Conservation (phyloP, 2,113 vertebrate genomes). For the Mungos mungo region DNA sequence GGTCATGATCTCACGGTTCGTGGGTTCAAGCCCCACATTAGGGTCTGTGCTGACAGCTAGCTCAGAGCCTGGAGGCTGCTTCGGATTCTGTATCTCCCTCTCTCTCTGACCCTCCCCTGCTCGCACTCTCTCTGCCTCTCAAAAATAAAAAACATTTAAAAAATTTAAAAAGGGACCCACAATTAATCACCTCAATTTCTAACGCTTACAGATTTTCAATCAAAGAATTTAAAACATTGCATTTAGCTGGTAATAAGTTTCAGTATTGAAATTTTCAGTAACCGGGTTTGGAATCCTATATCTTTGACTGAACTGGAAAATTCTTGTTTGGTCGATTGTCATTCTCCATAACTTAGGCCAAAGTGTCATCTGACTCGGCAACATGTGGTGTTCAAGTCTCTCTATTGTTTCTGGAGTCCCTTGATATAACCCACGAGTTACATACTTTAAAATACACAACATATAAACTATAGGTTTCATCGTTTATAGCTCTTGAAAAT, state of each 20-base stretch:
- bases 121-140: too few relatives aligned
- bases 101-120: too few relatives aligned
- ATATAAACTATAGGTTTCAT: background rate
- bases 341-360: background rate
- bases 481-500: constrained; percentile 23
- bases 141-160: too few relatives aligned
- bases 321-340: background rate
- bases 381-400: background rate
- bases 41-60: too few relatives aligned
- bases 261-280: background rate
- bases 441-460: background rate
- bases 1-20: too few relatives aligned
- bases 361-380: background rate
- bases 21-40: too few relatives aligned
- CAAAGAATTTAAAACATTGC: background rate
- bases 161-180: background rate
- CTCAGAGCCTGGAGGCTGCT: too few relatives aligned
- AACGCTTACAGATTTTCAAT: constrained; percentile 8
- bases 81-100: too few relatives aligned
- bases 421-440: background rate
- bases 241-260: background rate
- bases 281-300: background rate
- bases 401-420: background rate
- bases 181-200: background rate
- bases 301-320: background rate